Conservation (phyloP, 2,888 invertebrate genomes). For the Ditula angustiorana region DNA sequence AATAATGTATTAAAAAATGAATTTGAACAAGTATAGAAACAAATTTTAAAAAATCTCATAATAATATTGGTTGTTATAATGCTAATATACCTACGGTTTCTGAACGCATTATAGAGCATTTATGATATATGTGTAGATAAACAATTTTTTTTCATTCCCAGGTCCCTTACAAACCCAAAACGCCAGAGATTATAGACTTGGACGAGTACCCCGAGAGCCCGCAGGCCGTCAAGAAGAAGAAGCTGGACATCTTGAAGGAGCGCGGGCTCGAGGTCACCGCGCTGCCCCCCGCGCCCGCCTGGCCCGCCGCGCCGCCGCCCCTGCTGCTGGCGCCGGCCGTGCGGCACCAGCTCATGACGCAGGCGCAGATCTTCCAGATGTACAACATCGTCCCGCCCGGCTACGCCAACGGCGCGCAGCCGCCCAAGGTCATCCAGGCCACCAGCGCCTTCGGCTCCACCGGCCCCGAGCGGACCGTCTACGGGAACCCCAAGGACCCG, state of each 20-base stretch:
- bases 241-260: slow-evolving; percentile 90
- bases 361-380: slow-evolving; percentile 77
- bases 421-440: slow-evolving; percentile 87
- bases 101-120: too few relatives aligned
- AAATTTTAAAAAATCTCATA: too few relatives aligned
- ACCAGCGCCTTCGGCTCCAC: slow-evolving; percentile 87
- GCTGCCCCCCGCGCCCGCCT: slow-evolving; percentile 71
- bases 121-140: too few relatives aligned
- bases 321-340: slow-evolving; percentile 70
- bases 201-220: slow-evolving; percentile 84
- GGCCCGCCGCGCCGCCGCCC: slow-evolving; percentile 53
- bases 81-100: too few relatives aligned
- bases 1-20: too few relatives aligned
- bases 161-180: slow-evolving; percentile 86
- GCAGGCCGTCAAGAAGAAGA: slow-evolving; percentile 86
- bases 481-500: slow-evolving; percentile 90
- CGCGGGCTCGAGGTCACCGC: slow-evolving; percentile 91
- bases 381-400: slow-evolving; percentile 69
- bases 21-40: too few relatives aligned
- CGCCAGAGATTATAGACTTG: slow-evolving; percentile 88
- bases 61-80: too few relatives aligned
- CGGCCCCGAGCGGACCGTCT: slow-evolving; percentile 87
- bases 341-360: slow-evolving; percentile 79
- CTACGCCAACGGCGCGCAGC: slow-evolving; percentile 63
- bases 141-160: slow-evolving; percentile 54